Percentiles rank a stretch among this genome's conserved stretches.
Evolutionary conservation across 2,797 vertebrate species (phyloP).

Genomic region (Psittacula derbiana): DNA sequence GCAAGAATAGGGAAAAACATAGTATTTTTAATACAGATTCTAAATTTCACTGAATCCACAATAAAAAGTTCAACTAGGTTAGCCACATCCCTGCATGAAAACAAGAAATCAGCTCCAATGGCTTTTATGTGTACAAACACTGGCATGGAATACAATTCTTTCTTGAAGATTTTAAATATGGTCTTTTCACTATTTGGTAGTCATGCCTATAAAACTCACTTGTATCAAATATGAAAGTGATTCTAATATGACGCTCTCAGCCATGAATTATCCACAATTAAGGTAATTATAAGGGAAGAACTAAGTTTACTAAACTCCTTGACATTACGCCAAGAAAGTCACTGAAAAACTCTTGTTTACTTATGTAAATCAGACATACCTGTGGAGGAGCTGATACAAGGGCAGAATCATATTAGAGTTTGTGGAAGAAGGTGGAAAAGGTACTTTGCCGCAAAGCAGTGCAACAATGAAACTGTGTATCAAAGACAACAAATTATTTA

Average conservation of each 20-base stretch:
- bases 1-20: background rate
- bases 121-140: background rate
- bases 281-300: slow-evolving; percentile 26
- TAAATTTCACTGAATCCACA: slow-evolving; percentile 26
- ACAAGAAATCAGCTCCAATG: background rate
- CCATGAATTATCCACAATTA: slow-evolving; percentile 23
- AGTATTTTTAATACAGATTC: slow-evolving; percentile 48
- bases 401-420: background rate
- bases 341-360: background rate
- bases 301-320: background rate
- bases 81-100: background rate
- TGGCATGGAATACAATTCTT: background rate
- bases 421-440: background rate
- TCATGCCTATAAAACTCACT: slow-evolving; percentile 5
- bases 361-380: background rate
- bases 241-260: background rate
- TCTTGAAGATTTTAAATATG: background rate
- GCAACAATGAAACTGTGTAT: background rate
- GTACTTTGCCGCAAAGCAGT: background rate
- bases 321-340: background rate
- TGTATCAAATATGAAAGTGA: slow-evolving; percentile 6
- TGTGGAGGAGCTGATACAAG: background rate
- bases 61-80: background rate
- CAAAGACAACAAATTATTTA: background rate
- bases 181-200: background rate